Evolutionary conservation across 2,888 invertebrate species (phyloP).

Genomic region (Gymnoscelis rufifasciata): DNA sequence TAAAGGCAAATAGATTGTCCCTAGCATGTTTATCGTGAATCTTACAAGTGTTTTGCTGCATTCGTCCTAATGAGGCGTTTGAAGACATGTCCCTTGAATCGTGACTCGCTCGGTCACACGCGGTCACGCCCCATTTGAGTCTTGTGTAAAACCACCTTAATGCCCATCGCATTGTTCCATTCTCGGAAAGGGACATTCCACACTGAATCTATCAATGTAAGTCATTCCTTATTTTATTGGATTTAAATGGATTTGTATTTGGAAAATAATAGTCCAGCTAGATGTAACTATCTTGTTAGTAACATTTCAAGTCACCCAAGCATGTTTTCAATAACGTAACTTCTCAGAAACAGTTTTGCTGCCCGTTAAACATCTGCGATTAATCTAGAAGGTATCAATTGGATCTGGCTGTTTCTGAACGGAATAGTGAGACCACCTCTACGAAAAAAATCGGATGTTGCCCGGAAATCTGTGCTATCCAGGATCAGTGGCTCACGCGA

Average conservation of each 20-base stretch:
- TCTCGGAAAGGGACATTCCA: constrained; percentile 36
- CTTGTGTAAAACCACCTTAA: constrained; percentile 47
- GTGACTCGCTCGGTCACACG: constrained; percentile 58
- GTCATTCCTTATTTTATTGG: constrained; percentile 9
- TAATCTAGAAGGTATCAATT: neutral
- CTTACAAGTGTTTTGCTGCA: constrained; percentile 15
- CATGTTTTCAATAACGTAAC: neutral
- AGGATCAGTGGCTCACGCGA: constrained; percentile 52
- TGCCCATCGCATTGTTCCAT: constrained; percentile 42
- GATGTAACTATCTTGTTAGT: neutral
- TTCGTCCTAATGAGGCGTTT: constrained; percentile 20
- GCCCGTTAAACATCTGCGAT: neutral
- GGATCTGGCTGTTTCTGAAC: neutral
- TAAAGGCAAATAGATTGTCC: constrained; percentile 1
- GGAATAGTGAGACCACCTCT: constrained; percentile 4
- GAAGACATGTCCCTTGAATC: constrained; percentile 39
- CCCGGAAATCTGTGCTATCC: constrained; percentile 22
- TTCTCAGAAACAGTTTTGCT: neutral
- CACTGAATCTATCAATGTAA: constrained; percentile 26
- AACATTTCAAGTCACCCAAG: neutral
- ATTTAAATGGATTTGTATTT: constrained; percentile 1
- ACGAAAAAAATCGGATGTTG: constrained; percentile 18
- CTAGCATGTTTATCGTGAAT: constrained; percentile 7
- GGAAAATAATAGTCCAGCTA: neutral
- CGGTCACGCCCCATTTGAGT: constrained; percentile 68